These are phyloP conservation scores for Polietes domitor DNA, from an alignment of 2,888 invertebrate genomes.

Conservation along the genomic window DNA sequence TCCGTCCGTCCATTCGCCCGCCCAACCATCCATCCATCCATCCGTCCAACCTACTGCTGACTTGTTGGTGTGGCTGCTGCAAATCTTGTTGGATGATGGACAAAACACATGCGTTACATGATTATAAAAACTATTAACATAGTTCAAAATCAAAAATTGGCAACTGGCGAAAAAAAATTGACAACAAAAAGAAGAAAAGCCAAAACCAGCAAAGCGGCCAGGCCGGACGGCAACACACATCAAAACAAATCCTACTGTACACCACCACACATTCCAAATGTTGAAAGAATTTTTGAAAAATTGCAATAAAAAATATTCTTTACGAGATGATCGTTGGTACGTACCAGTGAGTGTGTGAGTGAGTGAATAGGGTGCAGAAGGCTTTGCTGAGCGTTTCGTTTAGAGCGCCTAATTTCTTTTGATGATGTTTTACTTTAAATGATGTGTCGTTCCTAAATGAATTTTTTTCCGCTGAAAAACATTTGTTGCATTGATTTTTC, in stretches of 20 bases:
- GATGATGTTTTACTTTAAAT: slow-evolving; percentile 78
- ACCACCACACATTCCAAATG: background rate
- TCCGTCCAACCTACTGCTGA: background rate
- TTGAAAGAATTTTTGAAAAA: background rate
- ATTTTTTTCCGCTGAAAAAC: slow-evolving; percentile 72
- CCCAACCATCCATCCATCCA: slow-evolving; percentile 38
- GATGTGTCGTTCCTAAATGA: slow-evolving; percentile 78
- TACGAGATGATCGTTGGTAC: background rate
- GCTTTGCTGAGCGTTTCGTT: slow-evolving; percentile 26
- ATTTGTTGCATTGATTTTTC: slow-evolving; percentile 76
- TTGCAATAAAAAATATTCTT: slow-evolving; percentile 16
- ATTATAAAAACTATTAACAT: slow-evolving; percentile 47
- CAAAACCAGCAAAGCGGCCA: background rate
- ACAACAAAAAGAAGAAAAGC: background rate
- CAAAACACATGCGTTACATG: slow-evolving; percentile 59
- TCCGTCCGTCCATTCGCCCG: slow-evolving; percentile 14
- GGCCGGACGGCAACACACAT: background rate
- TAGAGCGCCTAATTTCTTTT: slow-evolving; percentile 74
- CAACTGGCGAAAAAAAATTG: slow-evolving; percentile 11
- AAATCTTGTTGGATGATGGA: slow-evolving; percentile 53
- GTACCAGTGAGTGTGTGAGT: background rate
- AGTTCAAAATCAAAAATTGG: slow-evolving; percentile 48
- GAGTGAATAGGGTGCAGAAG: background rate
- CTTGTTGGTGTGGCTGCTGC: background rate
- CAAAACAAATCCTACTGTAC: too few relatives aligned